Evolutionary conservation across 2,888 invertebrate species (phyloP), one percentile per base, ranked within the genome.

Genomic region (Idaea straminata): DNA sequence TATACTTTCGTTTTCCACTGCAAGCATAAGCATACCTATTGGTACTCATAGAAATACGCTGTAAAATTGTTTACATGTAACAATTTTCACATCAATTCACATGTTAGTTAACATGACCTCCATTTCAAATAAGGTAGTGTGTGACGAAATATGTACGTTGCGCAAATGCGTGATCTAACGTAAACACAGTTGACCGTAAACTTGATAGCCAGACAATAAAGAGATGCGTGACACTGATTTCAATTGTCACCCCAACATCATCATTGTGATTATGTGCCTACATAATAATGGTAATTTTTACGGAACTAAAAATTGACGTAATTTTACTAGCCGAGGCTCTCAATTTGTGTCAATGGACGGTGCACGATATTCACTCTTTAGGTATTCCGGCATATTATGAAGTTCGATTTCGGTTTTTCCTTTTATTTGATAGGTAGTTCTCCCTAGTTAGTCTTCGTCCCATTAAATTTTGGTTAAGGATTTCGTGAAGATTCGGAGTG

Each of bases 151-250:
- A 10, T 35, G 62, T 47, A 47, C 47, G 64, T 70, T 72, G 66
- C 72, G 64, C 64, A 69, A 59, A 69, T 64, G 38, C 61, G 57
- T 63, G 70, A 62, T 68, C 71, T 65, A 76, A 77, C 71, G 74
- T 81, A 81, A 81, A 81, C 80, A 80, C 74, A 71, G 74, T 69
- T 79, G 82, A 74, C 81, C 81, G 77, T 82, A 80, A 82, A 79
- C 79, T 82, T 82, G 79, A 76, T 77, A 75, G 73, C 71, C 70
- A 71, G 68, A 71, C 63, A 70, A 67, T 67, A 70, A 64, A 66
- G 72, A 72, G 70, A 70, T 69, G 63, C 68, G 68, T 67, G 70
- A 64, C 64, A 62, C 57, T 60, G 62, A 15, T 59, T 63, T 59
- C 60, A 66, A 63, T 67, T 64, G 60, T 64, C 59, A 47, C 59